These are phyloP conservation scores for Ichneumoninae sp. DNA, from an alignment of 2,888 invertebrate species.

Conservation along the genomic window DNA sequence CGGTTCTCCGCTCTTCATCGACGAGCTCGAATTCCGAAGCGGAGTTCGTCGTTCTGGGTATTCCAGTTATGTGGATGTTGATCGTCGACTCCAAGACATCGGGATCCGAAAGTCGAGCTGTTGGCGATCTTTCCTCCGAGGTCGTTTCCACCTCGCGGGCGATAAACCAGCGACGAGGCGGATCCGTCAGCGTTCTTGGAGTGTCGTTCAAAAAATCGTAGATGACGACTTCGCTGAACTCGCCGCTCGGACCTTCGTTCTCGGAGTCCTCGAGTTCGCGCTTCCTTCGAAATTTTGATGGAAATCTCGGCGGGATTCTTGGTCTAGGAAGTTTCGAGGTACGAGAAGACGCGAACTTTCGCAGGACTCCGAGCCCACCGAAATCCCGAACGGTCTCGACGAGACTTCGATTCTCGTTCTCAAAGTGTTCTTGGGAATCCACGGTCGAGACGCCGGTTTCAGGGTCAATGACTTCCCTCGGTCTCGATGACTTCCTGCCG, in stretches of 20 bases:
- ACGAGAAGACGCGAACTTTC: constrained; percentile 6
- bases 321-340: not conserved
- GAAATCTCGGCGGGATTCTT: not conserved
- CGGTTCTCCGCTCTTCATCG: constrained; percentile 12
- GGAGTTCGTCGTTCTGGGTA: constrained; percentile 20
- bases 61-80: constrained; percentile 51
- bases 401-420: not conserved
- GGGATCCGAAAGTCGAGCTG: not conserved
- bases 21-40: not conserved
- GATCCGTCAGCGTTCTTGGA: constrained; percentile 41
- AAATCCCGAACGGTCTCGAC: not conserved
- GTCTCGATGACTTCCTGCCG: not conserved
- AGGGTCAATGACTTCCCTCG: not conserved
- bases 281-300: constrained; percentile 28
- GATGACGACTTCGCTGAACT: constrained; percentile 18
- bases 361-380: not conserved
- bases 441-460: not conserved
- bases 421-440: not conserved
- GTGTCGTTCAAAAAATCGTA: constrained; percentile 51
- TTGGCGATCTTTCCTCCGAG: constrained; percentile 23
- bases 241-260: not conserved
- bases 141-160: constrained; percentile 15
- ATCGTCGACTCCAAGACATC: constrained; percentile 41
- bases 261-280: constrained; percentile 23
- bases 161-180: constrained; percentile 34